Evolutionary conservation across 2,113 vertebrate species (phyloP), one percentile per base, ranked within the genome.

Genomic region (Oncorhynchus tshawytscha): DNA sequence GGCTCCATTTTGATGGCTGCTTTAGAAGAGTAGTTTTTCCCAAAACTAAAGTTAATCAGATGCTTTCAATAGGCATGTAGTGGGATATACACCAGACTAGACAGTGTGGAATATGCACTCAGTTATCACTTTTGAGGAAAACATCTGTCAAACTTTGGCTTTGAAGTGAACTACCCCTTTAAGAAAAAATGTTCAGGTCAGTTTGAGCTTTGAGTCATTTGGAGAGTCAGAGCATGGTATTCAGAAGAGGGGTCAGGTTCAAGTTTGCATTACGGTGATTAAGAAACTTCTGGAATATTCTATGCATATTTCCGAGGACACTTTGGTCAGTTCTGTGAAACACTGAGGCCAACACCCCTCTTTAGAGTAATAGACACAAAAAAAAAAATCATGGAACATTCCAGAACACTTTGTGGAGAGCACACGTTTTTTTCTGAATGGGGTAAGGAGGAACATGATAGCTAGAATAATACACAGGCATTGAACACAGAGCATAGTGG

Each of bases 401-500:
- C 77, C 77, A 88, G 77, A 77, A 84, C 82, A 78, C 70, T 71
- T 75, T 69, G 68, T 25, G 20, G 11, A 84, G 72, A 86, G 78
- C 60, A 80, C 48, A 79, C 71, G 31, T 16, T 49, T 74, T 74
- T 79, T 62, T 70, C 80, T 84, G 83, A 70, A 66, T 78, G 86
- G 74, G 70, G 51, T 54, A 72, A 76, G 87, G 84, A 69, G 75
- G 71, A 69, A 74, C 70, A 84, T 85, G 79, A 78, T 71, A 86
- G 77, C 82, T 85, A 85, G 69, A 85, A 81, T 81, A 83, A 85
- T 74, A 89, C 76, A 91, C 81, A 90, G 84, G 82, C 87, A 92
- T 83, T 85, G 54, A 87, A 92, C 81, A 92, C 22, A 90, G 82
- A 90, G 86, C 86, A 92, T 84, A 84, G 80, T 79, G 84, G 85